These are phyloP conservation scores for Hirudo medicinalis DNA, from an alignment of 1,140 invertebrate species.

Conservation along the genomic window DNA sequence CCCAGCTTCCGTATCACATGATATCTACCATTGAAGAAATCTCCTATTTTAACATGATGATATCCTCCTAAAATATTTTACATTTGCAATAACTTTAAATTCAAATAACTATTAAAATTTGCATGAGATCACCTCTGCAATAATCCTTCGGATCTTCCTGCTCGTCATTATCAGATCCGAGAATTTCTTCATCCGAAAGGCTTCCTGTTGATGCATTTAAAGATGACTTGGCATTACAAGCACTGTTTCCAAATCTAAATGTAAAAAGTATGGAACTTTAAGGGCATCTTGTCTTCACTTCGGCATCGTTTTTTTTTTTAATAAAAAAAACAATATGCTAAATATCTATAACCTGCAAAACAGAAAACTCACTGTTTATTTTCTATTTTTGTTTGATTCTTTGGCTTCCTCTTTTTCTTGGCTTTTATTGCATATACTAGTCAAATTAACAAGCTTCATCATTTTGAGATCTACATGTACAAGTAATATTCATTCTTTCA, in stretches of 20 bases:
- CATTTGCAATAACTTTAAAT: background rate
- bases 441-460: conserved; percentile 1
- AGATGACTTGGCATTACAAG: background rate
- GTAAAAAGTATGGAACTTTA: background rate
- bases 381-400: background rate
- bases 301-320: background rate
- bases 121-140: conserved; percentile 53
- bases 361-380: conserved; percentile 1
- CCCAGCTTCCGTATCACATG: conserved; percentile 89
- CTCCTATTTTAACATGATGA: conserved; percentile 91
- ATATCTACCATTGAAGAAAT: conserved; percentile 80
- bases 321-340: background rate
- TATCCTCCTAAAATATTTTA: conserved; percentile 58
- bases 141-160: conserved; percentile 89
- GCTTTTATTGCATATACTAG: conserved; percentile 7
- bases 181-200: conserved; percentile 48
- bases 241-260: background rate
- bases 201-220: conserved; percentile 8
- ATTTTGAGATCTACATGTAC: too few relatives aligned
- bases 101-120: background rate
- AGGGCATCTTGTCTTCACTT: background rate
- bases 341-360: background rate
- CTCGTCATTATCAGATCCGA: conserved; percentile 59
- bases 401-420: conserved; percentile 8
- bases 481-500: too few relatives aligned